phyloP scores from a whole-genome alignment of 2,113 vertebrate genomes.

The Bombycilla garrulus region DNA sequence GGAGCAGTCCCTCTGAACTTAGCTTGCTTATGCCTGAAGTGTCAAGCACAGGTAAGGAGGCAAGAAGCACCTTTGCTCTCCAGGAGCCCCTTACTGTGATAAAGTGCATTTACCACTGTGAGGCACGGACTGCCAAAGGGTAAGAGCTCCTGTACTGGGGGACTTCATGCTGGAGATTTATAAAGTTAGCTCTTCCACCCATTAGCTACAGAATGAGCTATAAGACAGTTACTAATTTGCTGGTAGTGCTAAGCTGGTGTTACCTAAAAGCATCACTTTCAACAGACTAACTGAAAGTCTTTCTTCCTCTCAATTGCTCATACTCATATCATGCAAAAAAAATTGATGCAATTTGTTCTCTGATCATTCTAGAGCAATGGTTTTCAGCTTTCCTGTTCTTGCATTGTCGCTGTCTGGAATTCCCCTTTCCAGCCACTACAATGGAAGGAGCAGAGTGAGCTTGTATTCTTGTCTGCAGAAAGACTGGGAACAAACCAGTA shows the following conservation, averaged over 20 bases:
- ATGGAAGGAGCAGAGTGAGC: not conserved
- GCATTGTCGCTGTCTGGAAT: not conserved
- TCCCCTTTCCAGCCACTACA: not conserved
- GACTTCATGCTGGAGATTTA: not conserved
- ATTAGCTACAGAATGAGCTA: not conserved
- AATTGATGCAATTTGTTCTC: not conserved
- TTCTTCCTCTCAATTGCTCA: not conserved
- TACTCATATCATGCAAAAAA: not conserved
- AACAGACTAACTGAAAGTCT: not conserved
- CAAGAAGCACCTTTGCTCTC: slow-evolving; percentile 49
- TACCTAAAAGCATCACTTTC: not conserved
- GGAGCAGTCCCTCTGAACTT: slow-evolving; percentile 1
- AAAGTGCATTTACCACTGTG: not conserved
- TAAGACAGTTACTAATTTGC: not conserved
- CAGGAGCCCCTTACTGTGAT: not conserved
- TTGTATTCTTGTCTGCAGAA: not conserved
- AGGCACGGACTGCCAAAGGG: not conserved
- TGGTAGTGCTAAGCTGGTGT: not conserved
- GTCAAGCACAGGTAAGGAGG: slow-evolving; percentile 38
- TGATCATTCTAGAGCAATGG: not conserved
- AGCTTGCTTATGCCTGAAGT: not conserved
- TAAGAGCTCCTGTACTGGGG: not conserved
- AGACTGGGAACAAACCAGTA: not conserved
- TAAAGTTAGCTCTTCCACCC: slow-evolving; percentile 5
- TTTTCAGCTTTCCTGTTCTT: not conserved